phyloP scores from a whole-genome alignment of 2,888 invertebrate species.

The Trichopria drosophilae region DNA sequence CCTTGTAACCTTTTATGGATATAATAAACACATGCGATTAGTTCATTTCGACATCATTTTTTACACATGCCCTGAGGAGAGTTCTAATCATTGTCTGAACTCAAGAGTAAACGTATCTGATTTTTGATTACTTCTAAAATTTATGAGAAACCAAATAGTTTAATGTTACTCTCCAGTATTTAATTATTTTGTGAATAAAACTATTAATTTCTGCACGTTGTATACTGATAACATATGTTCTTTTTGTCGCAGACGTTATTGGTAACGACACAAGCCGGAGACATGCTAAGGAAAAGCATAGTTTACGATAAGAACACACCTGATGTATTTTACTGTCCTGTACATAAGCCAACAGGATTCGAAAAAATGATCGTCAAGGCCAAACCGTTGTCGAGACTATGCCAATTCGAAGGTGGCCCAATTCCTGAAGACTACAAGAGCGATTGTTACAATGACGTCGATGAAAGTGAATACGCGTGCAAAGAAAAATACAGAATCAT shows the following conservation, averaged over 20 bases:
- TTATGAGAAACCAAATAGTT: no score
- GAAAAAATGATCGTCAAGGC: constrained; percentile 74
- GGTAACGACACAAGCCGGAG: constrained; percentile 61
- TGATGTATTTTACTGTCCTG: constrained; percentile 78
- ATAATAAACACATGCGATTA: no score
- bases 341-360: constrained; percentile 74
- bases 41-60: no score
- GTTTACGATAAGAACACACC: constrained; percentile 80
- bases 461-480: constrained; percentile 78
- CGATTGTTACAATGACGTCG: constrained; percentile 79
- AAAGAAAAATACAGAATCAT: constrained; percentile 79
- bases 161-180: no score
- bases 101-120: no score
- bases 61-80: no score
- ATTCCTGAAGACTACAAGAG: constrained; percentile 75
- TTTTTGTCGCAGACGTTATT: constrained; percentile 33
- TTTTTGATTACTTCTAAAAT: no score
- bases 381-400: constrained; percentile 70
- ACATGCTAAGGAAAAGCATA: constrained; percentile 77
- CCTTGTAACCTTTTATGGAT: no score
- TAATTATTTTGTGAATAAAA: no score
- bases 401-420: constrained; percentile 72
- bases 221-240: no score
- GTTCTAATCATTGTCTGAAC: no score
- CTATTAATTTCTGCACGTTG: no score